Evolutionary conservation across 1,140 invertebrate genomes (phyloP).

Genomic region (Yoshiicerus persimilis): DNA sequence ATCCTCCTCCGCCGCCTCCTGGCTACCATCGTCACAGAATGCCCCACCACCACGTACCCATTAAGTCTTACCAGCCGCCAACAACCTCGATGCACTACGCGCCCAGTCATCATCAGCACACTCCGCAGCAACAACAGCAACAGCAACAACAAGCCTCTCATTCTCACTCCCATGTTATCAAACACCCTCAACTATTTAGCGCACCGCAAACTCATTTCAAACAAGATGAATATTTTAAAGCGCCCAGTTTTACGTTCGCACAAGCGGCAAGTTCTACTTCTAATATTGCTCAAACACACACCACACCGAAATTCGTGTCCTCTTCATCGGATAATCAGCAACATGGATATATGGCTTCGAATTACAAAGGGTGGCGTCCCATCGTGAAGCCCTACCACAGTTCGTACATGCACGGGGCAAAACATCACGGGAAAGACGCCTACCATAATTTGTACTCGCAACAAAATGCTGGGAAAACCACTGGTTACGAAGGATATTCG

Average conservation of each 20-base stretch:
- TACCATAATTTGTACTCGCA: not conserved
- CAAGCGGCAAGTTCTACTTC: not conserved
- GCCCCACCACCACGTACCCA: not conserved
- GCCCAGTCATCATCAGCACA: not conserved
- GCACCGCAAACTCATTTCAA: not conserved
- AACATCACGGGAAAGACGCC: not conserved
- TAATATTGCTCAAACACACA: not conserved
- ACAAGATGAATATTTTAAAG: not conserved
- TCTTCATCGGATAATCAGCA: not conserved
- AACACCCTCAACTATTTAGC: not conserved
- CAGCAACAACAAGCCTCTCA: not conserved
- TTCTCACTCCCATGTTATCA: not conserved
- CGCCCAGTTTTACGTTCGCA: not conserved
- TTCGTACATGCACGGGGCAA: not conserved
- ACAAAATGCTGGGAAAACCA: not conserved
- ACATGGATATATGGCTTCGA: constrained; percentile 35
- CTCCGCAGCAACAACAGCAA: not conserved
- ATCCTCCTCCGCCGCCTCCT: not conserved
- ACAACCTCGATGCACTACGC: not conserved
- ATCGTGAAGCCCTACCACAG: constrained; percentile 37
- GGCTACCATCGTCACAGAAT: not conserved
- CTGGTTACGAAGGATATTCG: not conserved
- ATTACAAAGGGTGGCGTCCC: constrained; percentile 43
- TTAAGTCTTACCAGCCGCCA: constrained; percentile 3
- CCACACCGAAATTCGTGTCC: not conserved